Percentiles rank a stretch among this genome's conserved stretches.
Conservation (phyloP, 2,888 invertebrate species). For the Amblyjoppa fuscipennis region DNA sequence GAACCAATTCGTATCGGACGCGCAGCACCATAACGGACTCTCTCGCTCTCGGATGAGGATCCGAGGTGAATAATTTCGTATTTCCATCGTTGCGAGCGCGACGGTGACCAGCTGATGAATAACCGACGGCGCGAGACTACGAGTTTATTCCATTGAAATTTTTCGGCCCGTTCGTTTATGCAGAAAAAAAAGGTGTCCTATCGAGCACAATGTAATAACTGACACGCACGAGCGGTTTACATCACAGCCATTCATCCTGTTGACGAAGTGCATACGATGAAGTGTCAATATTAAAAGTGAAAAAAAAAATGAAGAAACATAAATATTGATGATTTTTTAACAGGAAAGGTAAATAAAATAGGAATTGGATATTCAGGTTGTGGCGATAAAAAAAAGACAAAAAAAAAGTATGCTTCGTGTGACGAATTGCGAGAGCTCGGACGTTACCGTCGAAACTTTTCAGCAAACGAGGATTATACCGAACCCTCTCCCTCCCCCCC, state of each 20-base stretch:
- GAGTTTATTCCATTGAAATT: slow-evolving; percentile 6
- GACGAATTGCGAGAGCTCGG: slow-evolving; percentile 1
- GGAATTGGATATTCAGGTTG: neutral
- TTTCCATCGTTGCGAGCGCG: slow-evolving; percentile 1
- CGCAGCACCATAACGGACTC: neutral
- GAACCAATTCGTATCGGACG: slow-evolving; percentile 58
- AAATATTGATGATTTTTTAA: slow-evolving; percentile 14
- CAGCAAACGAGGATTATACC: slow-evolving; percentile 20
- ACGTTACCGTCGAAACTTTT: neutral
- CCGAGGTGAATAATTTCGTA: slow-evolving; percentile 55
- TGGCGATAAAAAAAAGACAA: neutral
- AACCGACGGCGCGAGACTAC: neutral
- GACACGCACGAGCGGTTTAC: neutral
- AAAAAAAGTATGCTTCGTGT: neutral
- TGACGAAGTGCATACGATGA: neutral
- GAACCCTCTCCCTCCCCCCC: neutral
- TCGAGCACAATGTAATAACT: neutral
- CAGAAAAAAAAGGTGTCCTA: neutral
- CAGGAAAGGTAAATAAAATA: slow-evolving; percentile 2
- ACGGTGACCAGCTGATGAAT: slow-evolving; percentile 25
- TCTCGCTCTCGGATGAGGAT: slow-evolving; percentile 11
- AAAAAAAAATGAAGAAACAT: neutral
- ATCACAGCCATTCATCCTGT: neutral
- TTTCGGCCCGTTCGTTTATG: neutral
- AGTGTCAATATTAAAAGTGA: neutral